Base-by-base conservation (phyloP, 2,797 vertebrate genomes). In the Rhabdomys pumilio region DNA sequence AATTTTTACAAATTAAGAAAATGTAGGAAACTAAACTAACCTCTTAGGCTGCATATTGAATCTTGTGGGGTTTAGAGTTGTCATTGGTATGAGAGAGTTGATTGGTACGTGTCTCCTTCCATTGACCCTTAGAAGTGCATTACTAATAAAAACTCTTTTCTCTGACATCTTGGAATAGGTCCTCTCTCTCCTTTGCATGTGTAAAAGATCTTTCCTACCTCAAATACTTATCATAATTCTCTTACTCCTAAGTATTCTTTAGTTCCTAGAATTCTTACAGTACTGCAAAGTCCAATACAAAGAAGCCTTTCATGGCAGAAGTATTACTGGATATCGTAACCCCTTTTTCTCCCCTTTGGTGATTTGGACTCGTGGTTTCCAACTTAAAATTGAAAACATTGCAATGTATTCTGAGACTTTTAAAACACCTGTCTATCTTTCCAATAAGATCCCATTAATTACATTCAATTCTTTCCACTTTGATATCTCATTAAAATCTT, bases 401-500 rank as follows among this genome's bases (percentile, higher is more conserved):
- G 83, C 55, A 44, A 96, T 95, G 93, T 97, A 91, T 92, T 97
- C 72, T 38, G 85, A 55, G 97, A 94, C 95, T 97, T 96, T 97
- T 97, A 80, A 98, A 97, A 98, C 96, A 98, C 97, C 97, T 98
- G 96, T 95, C 98, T 98, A 94, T 98, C 97, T 98, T 98, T 98
- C 97, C 98, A 97, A 96, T 98, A 98, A 98, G 98, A 98, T 98
- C 98, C 98, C 98, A 98, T 98, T 99, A 99, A 99, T 99, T 99
- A 98, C 98, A 99, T 99, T 98, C 98, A 95, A 98, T 98, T 98
- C 98, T 98, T 99, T 98, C 98, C 91, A 97, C 99, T 99, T 99
- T 99, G 98, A 99, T 99, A 99, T 99, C 98, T 99, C 99, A 99
- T 99, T 99, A 99, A 99, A 99, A 98, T 99, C 98, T 99, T 99